A percentile compares a stretch with the other conserved stretches of the same genome.
phyloP scores from a whole-genome alignment of 1,140 invertebrate genomes.

The Trichonephila clavipes region DNA sequence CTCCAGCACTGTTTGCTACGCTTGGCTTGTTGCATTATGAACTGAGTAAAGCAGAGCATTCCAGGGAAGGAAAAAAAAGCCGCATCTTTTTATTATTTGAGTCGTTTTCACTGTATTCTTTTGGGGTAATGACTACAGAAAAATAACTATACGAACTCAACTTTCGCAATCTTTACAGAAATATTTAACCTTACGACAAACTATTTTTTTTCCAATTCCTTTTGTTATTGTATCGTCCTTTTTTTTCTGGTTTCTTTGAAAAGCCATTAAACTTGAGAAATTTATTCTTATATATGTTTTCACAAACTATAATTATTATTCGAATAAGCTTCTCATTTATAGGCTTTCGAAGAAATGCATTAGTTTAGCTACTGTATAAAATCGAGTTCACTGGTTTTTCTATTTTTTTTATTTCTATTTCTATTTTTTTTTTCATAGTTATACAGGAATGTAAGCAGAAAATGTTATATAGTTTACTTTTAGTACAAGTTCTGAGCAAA shows the following conservation, averaged over 20 bases:
- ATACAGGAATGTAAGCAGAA: too few species aligned
- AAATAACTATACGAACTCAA: neutral
- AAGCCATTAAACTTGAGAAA: slow-evolving; percentile 3
- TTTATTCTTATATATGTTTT: neutral
- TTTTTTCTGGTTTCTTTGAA: neutral
- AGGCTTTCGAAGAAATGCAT: neutral
- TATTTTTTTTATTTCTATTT: too few species aligned
- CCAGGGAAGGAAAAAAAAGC: neutral
- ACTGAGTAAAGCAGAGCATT: neutral
- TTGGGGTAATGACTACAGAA: neutral
- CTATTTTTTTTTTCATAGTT: too few species aligned
- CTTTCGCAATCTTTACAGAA: neutral
- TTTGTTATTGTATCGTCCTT: neutral
- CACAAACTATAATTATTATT: neutral
- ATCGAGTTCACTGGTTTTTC: too few species aligned
- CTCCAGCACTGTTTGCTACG: neutral
- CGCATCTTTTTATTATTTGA: neutral
- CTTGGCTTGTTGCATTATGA: neutral
- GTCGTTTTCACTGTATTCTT: neutral
- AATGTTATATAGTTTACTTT: too few species aligned
- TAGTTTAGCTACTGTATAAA: too few species aligned
- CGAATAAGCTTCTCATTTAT: neutral
- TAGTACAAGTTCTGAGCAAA: too few species aligned
- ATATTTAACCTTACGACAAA: neutral
- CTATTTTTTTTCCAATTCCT: neutral